Evolutionary conservation across 2,797 vertebrate genomes (phyloP).

Genomic region (Spea hammondii): DNA sequence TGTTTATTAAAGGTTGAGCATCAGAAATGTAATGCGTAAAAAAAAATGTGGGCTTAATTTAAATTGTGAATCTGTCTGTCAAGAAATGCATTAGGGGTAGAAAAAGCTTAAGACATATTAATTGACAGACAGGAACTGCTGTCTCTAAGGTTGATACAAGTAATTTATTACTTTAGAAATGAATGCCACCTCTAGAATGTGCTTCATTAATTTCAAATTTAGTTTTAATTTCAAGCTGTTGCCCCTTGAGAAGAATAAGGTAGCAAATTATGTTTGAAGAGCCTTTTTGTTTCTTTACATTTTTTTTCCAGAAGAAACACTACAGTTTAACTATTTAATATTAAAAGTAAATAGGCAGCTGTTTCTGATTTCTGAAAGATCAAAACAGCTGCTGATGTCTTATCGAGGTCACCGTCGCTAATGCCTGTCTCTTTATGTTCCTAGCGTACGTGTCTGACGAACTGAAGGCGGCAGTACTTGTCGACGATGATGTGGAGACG

Average conservation of each 20-base stretch:
- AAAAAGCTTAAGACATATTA: conserved; percentile 99
- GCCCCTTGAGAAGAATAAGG: conserved; percentile 99
- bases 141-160: conserved; percentile 99
- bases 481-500: conserved; percentile 86
- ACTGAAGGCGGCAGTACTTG: conserved; percentile 89
- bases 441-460: conserved; percentile 95
- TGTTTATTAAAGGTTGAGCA: conserved; percentile 89
- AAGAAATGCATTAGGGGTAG: conserved; percentile 97
- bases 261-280: conserved; percentile 99
- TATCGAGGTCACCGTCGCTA: conserved; percentile 59
- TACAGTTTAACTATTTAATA: conserved; percentile 82
- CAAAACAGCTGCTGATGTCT: conserved; percentile 53
- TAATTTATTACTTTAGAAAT: conserved; percentile 99
- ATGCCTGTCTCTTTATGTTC: conserved; percentile 55
- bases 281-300: conserved; percentile 76
- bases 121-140: conserved; percentile 99
- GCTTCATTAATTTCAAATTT: conserved; percentile 99
- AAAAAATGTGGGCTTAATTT: conserved; percentile 96
- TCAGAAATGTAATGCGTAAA: conserved; percentile 93
- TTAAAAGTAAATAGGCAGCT: conserved; percentile 71
- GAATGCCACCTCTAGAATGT: conserved; percentile 99
- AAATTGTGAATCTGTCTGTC: conserved; percentile 99
- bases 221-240: conserved; percentile 99
- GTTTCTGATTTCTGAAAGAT: conserved; percentile 58
- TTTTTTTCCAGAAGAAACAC: conserved; percentile 76